These are phyloP conservation scores for Capricornis sumatraensis DNA, from an alignment of 2,113 vertebrate species.

Conservation along the genomic window DNA sequence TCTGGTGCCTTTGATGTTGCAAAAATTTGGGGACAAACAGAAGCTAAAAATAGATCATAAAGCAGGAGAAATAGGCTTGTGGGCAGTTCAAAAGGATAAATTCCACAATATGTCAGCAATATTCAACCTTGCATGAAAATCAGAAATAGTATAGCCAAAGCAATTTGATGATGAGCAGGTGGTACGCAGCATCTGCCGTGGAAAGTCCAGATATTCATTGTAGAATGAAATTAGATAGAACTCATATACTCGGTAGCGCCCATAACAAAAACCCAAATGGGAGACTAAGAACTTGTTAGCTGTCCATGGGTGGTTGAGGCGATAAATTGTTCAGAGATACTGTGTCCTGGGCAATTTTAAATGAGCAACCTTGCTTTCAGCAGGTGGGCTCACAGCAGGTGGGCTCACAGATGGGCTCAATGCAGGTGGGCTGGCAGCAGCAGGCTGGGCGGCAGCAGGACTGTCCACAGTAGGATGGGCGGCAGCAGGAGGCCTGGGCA, in stretches of 20 bases:
- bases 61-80: background rate
- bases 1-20: background rate
- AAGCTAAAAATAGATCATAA: background rate
- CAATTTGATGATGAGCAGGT: background rate
- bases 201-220: background rate
- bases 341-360: background rate
- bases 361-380: background rate
- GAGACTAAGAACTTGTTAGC: background rate
- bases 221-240: background rate
- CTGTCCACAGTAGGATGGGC: conserved; percentile 69
- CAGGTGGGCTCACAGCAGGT: background rate
- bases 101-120: background rate
- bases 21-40: background rate
- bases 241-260: background rate
- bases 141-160: background rate
- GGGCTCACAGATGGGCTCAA: background rate
- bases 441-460: conserved; percentile 66
- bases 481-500: conserved; percentile 67
- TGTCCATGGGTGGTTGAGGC: background rate
- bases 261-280: background rate
- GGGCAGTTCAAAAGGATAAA: background rate
- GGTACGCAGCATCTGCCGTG: background rate
- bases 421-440: conserved; percentile 51
- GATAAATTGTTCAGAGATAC: background rate
- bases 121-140: background rate